A percentile compares a stretch with the other conserved stretches of the same genome.
Conservation (phyloP, 2,113 vertebrate species). For the Melospiza melodia region DNA sequence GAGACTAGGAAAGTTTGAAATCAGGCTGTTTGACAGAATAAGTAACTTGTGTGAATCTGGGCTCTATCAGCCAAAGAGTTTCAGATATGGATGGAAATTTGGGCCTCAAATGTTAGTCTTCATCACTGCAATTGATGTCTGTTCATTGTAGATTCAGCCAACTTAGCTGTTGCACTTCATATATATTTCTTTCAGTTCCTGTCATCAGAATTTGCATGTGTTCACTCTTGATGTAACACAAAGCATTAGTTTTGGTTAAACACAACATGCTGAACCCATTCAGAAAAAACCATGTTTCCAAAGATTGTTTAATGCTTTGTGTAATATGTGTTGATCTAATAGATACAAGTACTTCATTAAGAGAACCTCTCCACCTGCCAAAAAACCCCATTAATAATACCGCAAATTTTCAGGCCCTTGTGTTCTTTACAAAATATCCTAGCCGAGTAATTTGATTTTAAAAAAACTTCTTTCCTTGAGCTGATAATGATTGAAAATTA, state of each 20-base stretch:
- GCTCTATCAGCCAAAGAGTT: not conserved
- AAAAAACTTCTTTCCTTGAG: not conserved
- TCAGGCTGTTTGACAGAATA: not conserved
- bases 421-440: not conserved
- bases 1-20: not conserved
- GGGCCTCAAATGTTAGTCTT: not conserved
- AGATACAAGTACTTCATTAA: not conserved
- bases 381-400: not conserved
- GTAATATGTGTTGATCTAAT: not conserved
- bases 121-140: not conserved
- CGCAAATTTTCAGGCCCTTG: not conserved
- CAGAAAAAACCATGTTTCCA: not conserved
- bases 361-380: rapidly evolving
- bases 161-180: not conserved
- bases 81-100: not conserved
- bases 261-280: not conserved
- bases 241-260: not conserved
- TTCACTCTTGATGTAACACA: not conserved
- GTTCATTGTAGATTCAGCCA: not conserved
- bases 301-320: not conserved
- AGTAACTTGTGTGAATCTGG: not conserved
- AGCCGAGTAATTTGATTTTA: not conserved
- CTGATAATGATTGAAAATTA: not conserved
- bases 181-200: not conserved
- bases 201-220: not conserved